phyloP scores from a whole-genome alignment of 2,113 vertebrate species.

The Vireo altiloquus region DNA sequence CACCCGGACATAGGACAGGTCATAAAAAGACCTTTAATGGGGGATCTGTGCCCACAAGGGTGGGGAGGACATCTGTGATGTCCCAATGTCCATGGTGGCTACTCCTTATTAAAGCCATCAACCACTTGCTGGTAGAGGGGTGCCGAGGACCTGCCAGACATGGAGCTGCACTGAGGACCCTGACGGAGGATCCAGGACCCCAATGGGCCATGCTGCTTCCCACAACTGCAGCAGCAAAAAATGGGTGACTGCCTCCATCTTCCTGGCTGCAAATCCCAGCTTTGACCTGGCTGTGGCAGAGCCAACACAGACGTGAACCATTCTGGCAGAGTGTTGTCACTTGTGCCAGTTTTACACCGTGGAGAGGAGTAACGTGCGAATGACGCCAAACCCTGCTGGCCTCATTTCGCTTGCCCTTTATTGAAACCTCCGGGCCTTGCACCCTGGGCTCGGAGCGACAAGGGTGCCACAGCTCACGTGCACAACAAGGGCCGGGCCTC shows the following conservation, averaged over 20 bases:
- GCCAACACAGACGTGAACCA: not conserved
- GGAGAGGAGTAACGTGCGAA: conserved; percentile 11
- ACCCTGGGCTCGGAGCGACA: rapidly evolving
- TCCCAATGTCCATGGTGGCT: not conserved
- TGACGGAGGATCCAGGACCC: not conserved
- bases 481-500: rapidly evolving
- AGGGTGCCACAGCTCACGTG: rapidly evolving
- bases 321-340: conserved; percentile 16
- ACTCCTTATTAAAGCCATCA: not conserved
- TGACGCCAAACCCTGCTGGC: conserved; percentile 41
- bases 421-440: not conserved
- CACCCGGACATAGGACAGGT: not conserved
- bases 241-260: not conserved
- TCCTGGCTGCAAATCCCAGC: not conserved
- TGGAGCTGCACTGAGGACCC: not conserved
- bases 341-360: not conserved
- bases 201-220: not conserved
- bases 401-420: conserved; percentile 32
- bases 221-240: not conserved
- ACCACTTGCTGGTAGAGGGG: not conserved
- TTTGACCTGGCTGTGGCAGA: conserved; percentile 24
- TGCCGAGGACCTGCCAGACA: not conserved
- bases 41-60: not conserved
- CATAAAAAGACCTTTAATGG: not conserved
- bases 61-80: not conserved